Conservation (phyloP, 1,140 invertebrate species). For the Pararge aegeria region DNA sequence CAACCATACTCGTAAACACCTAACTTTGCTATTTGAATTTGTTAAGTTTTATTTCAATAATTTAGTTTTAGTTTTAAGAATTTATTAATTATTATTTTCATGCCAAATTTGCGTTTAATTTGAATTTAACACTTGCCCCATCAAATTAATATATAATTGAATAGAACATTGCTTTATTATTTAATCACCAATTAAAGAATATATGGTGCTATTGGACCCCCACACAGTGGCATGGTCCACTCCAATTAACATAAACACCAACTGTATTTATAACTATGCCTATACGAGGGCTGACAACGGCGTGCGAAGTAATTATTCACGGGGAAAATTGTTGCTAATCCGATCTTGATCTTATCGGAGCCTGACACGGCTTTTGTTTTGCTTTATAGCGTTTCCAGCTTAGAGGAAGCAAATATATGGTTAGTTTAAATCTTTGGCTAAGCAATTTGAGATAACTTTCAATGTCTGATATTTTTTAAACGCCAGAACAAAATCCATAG, state of each 20-base stretch:
- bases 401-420: neutral
- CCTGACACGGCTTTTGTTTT: constrained; percentile 11
- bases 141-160: too few relatives aligned
- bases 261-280: constrained; percentile 54
- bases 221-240: constrained; percentile 59
- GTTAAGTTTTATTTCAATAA: too few relatives aligned
- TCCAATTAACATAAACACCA: constrained; percentile 75
- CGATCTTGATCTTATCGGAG: constrained; percentile 32
- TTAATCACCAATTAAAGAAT: neutral
- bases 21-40: too few relatives aligned
- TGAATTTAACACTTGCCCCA: too few relatives aligned
- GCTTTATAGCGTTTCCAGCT: constrained; percentile 16
- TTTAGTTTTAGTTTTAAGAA: too few relatives aligned
- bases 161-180: neutral
- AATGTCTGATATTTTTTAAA: too few relatives aligned
- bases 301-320: constrained; percentile 60
- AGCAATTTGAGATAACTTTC: too few relatives aligned
- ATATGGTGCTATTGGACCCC: constrained; percentile 16
- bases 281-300: constrained; percentile 49
- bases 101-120: too few relatives aligned
- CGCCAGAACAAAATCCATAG: too few relatives aligned
- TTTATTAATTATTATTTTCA: too few relatives aligned
- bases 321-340: constrained; percentile 24
- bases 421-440: neutral
- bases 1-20: too few relatives aligned